phyloP scores from a whole-genome alignment of 2,797 vertebrate genomes.

The Coracias cyanogaster region DNA sequence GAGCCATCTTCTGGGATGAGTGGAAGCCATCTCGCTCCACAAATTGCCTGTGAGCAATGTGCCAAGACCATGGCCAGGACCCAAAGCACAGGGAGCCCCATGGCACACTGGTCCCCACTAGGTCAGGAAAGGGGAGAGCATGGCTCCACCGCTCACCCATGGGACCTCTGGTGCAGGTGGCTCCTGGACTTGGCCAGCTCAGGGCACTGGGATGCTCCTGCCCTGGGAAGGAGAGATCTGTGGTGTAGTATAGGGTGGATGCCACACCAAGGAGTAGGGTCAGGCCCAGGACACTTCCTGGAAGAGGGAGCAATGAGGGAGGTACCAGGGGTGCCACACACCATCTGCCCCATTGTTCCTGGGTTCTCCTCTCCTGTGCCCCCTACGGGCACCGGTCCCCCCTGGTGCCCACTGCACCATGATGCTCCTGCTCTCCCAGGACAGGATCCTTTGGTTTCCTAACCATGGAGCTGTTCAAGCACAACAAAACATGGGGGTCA shows the following conservation, averaged over 20 bases:
- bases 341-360: neutral
- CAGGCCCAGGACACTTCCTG: neutral
- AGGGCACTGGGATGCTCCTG: neutral
- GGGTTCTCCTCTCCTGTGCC: neutral
- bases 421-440: neutral
- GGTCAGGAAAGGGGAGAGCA: neutral
- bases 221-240: neutral
- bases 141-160: neutral
- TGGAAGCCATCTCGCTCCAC: neutral
- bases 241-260: neutral
- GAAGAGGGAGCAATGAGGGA: neutral
- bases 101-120: fast-evolving
- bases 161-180: neutral
- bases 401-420: neutral
- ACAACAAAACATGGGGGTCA: neutral
- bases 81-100: neutral
- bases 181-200: neutral
- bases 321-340: neutral
- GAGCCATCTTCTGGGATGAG: neutral
- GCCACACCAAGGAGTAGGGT: neutral
- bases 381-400: fast-evolving
- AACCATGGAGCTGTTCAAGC: neutral
- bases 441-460: neutral
- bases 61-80: neutral
- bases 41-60: neutral